Conservation (phyloP, 1,140 invertebrate genomes). For the Cheumatopsyche charites region DNA sequence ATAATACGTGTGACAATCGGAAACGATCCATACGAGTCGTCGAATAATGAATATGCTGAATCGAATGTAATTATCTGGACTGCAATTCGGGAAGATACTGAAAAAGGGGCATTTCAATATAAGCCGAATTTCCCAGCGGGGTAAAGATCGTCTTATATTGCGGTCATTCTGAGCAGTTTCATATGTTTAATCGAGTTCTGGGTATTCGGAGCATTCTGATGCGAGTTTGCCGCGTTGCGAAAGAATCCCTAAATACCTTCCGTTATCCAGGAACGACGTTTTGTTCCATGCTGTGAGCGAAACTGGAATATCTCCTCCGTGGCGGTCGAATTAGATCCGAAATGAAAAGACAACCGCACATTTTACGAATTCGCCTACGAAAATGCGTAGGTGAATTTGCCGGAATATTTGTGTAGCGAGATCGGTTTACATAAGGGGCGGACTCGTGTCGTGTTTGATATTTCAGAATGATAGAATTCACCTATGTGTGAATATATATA, state of each 20-base stretch:
- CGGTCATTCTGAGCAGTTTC: not conserved
- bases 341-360: not conserved
- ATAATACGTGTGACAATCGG: too few species aligned
- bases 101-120: not conserved
- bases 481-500: too few species aligned
- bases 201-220: slow-evolving; percentile 1
- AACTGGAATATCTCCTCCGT: not conserved
- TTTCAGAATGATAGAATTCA: too few species aligned
- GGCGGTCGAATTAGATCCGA: not conserved
- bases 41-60: too few species aligned
- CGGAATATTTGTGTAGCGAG: too few species aligned
- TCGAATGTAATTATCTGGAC: too few species aligned
- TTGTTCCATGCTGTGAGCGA: not conserved
- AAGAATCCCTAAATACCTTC: slow-evolving; percentile 25
- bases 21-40: too few species aligned
- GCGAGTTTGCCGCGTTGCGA: not conserved
- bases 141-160: not conserved
- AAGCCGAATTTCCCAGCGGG: slow-evolving; percentile 14
- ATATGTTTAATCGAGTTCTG: slow-evolving; percentile 4
- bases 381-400: too few species aligned
- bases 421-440: too few species aligned
- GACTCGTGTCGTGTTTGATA: too few species aligned
- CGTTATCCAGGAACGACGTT: slow-evolving; percentile 3
- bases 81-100: not conserved
- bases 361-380: too few species aligned